Evolutionary conservation across 2,888 invertebrate species (phyloP), one percentile per base, ranked within the genome.

Genomic region (Patella pellucida): DNA sequence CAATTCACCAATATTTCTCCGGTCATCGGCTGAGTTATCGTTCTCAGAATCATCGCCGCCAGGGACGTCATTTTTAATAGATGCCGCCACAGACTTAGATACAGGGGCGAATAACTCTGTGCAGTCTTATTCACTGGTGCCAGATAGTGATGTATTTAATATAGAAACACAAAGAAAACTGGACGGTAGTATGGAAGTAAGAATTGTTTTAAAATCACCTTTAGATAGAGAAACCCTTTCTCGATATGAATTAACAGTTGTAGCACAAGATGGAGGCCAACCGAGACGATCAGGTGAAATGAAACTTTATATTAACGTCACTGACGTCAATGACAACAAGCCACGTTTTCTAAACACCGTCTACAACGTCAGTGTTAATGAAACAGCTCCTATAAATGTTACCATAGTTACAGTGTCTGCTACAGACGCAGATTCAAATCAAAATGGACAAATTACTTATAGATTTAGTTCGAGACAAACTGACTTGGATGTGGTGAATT

Each of bases 101-200:
- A 62, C 23, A 62, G 62, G 62, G 4, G 62, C 19, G 23, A 23
- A 23, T 62, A 62, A 62, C 62, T 62, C 62, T 4, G 23, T 62
- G 23, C 23, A 23, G 23, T 62, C 62, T 19, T 62, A 62, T 11
- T 62, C 62, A 11, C 4, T 62, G 62, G 23, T 62, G 4, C 62
- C 62, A 23, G 23, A 11, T 16, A 62, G 62, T 19, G 19, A 11
- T 23, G n/a, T 62, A 12, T 62, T 62, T 62, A 23, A 16, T 23
- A 23, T 62, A 11, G 11, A 62, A 62, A 62, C 62, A 11, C 62
- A 62, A 14, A 19, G 62, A 62, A 62, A 62, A 23, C 23, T 62
- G 62, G 62, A 62, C 23, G 62, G 62, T 23, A 62, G 62, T 62
- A 62, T 62, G 23, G 62, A 62, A 62, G 19, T 62, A 15, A 62